phyloP scores from a whole-genome alignment of 2,113 vertebrate genomes.

The Osmerus eperlanus region DNA sequence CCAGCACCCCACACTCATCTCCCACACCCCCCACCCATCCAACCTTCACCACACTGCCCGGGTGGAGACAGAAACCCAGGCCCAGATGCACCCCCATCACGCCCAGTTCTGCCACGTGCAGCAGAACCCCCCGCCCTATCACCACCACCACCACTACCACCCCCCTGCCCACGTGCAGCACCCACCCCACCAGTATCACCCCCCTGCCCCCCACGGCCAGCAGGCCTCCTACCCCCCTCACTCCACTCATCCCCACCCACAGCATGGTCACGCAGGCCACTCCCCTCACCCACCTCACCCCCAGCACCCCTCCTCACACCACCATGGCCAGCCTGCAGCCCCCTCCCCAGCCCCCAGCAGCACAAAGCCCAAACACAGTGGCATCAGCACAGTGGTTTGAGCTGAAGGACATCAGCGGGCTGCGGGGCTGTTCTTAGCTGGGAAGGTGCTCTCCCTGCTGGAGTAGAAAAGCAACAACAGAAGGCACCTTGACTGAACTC shows the following conservation, averaged over 20 bases:
- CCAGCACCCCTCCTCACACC: slow-evolving; percentile 73
- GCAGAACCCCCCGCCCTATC: slow-evolving; percentile 91
- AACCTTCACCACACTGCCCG: slow-evolving; percentile 78
- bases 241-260: slow-evolving; percentile 62
- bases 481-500: slow-evolving; percentile 44
- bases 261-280: slow-evolving; percentile 74
- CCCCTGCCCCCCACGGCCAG: slow-evolving; percentile 63
- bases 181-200: slow-evolving; percentile 78
- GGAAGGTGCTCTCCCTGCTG: background rate
- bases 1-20: slow-evolving; percentile 76
- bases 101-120: slow-evolving; percentile 83
- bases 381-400: slow-evolving; percentile 95
- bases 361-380: slow-evolving; percentile 92
- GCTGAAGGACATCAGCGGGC: background rate
- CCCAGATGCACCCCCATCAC: slow-evolving; percentile 75
- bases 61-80: slow-evolving; percentile 69
- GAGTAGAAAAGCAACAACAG: background rate
- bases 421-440: slow-evolving; percentile 34
- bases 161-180: slow-evolving; percentile 85
- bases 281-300: slow-evolving; percentile 73
- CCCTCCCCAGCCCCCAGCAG: slow-evolving; percentile 64
- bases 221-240: slow-evolving; percentile 62
- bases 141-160: slow-evolving; percentile 94
- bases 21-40: slow-evolving; percentile 70
- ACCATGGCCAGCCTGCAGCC: slow-evolving; percentile 69